phyloP scores from a whole-genome alignment of 2,888 invertebrate genomes.

The Ashinkailepas kermadecensis region DNA sequence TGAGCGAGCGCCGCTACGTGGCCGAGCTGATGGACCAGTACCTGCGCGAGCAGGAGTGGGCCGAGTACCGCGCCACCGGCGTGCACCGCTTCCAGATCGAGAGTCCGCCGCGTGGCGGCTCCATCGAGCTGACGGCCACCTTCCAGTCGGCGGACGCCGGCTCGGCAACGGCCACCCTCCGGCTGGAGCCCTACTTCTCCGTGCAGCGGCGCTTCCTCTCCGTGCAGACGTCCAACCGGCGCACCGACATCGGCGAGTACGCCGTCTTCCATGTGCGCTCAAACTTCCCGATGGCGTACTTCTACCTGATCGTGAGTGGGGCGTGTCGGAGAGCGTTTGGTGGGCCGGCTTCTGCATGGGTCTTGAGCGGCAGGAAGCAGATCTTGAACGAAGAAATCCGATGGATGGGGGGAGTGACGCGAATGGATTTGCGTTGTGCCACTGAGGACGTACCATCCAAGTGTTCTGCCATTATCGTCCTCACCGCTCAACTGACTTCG shows the following conservation, averaged over 20 bases:
- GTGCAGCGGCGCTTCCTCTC: neutral
- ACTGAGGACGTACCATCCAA: too few relatives aligned
- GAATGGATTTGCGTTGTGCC: too few relatives aligned
- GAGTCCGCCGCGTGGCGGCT: slow-evolving; percentile 16
- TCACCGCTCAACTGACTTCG: too few relatives aligned
- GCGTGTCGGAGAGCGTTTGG: too few relatives aligned
- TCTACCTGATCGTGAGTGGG: slow-evolving; percentile 31
- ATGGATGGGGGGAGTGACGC: too few relatives aligned
- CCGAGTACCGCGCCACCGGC: slow-evolving; percentile 27
- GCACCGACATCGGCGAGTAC: slow-evolving; percentile 46
- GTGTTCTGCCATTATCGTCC: too few relatives aligned
- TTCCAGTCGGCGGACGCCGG: slow-evolving; percentile 14
- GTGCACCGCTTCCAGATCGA: slow-evolving; percentile 27
- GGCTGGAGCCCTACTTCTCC: neutral
- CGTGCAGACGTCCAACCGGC: slow-evolving; percentile 41
- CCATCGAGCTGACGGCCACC: slow-evolving; percentile 25
- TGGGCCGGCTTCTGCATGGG: too few relatives aligned
- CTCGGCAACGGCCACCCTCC: neutral
- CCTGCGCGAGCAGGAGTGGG: slow-evolving; percentile 27
- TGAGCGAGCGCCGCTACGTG: neutral
- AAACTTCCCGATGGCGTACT: slow-evolving; percentile 40
- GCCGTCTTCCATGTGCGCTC: slow-evolving; percentile 50
- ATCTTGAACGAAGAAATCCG: too few relatives aligned
- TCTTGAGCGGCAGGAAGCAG: too few relatives aligned
- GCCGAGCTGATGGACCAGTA: neutral